These are phyloP conservation scores for Anguilla anguilla DNA, from an alignment of 2,797 vertebrate species.

Conservation along the genomic window DNA sequence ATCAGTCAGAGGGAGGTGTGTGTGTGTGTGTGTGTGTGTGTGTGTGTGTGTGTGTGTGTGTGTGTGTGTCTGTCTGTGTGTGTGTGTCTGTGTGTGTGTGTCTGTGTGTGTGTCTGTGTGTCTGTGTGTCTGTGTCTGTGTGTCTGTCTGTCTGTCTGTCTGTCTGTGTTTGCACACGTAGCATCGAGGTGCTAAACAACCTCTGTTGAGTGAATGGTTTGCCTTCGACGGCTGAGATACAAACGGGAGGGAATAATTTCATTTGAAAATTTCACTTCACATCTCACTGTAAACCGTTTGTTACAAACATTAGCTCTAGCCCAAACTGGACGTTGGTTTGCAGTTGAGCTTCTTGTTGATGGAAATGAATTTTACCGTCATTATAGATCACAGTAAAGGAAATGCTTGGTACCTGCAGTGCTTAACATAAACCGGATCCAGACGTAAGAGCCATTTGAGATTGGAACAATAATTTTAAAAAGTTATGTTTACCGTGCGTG, in stretches of 20 bases:
- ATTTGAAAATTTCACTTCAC: background rate
- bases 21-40: conserved; percentile 17
- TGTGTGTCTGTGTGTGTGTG: conserved; percentile 24
- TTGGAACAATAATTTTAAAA: too few relatives aligned
- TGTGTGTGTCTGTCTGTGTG: background rate
- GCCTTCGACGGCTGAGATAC: background rate
- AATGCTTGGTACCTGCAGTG: background rate
- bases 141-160: too few relatives aligned
- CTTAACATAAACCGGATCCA: background rate
- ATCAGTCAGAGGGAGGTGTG: background rate
- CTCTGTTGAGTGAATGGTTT: background rate
- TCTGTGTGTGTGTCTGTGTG: conserved; percentile 24
- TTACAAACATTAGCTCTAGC: too few relatives aligned
- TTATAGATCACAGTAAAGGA: background rate
- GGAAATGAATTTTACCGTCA: background rate
- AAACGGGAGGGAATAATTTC: background rate
- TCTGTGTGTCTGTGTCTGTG: background rate
- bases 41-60: conserved; percentile 13
- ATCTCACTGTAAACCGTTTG: background rate
- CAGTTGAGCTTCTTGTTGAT: background rate
- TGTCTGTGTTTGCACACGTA: background rate
- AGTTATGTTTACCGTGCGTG: background rate
- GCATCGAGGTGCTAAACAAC: background rate
- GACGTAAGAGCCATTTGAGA: background rate
- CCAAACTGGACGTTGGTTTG: too few relatives aligned